Evolutionary conservation across 2,888 invertebrate genomes (phyloP).

Genomic region (Barypeithes pellucidus): DNA sequence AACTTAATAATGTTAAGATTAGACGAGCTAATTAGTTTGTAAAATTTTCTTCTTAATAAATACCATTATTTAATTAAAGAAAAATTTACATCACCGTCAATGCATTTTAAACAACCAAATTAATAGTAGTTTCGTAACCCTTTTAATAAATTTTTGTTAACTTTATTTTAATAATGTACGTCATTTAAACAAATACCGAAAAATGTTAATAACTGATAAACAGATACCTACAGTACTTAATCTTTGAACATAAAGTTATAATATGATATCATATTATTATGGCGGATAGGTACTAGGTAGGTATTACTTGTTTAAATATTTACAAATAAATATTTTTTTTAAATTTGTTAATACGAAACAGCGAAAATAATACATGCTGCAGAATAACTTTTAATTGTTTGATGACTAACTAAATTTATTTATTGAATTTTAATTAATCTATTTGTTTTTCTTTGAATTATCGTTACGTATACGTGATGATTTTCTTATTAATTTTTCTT

Average conservation of each 20-base stretch:
- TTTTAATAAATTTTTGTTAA: background rate
- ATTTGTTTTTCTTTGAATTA: background rate
- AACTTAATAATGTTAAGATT: too few species aligned
- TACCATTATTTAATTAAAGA: too few species aligned
- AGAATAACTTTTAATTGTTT: background rate
- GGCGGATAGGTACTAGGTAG: constrained; percentile 3
- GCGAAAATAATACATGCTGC: constrained; percentile 1
- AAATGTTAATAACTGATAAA: constrained; percentile 17
- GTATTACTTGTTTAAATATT: constrained; percentile 27
- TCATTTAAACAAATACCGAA: constrained; percentile 1
- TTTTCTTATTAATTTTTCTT: too few species aligned
- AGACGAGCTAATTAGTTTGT: too few species aligned
- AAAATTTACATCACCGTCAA: too few species aligned
- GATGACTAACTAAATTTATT: background rate
- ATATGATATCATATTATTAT: constrained; percentile 17
- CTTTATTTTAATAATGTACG: constrained; percentile 1
- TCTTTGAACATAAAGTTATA: constrained; percentile 5
- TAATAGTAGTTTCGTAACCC: background rate
- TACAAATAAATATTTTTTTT: background rate
- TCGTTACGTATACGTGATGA: too few species aligned
- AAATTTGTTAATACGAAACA: background rate
- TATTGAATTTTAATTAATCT: background rate
- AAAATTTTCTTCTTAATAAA: too few species aligned
- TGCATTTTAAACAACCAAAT: background rate
- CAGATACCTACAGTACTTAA: constrained; percentile 14